Evolutionary conservation across 2,113 vertebrate species (phyloP).

Genomic region (Oenanthe oenanthe): DNA sequence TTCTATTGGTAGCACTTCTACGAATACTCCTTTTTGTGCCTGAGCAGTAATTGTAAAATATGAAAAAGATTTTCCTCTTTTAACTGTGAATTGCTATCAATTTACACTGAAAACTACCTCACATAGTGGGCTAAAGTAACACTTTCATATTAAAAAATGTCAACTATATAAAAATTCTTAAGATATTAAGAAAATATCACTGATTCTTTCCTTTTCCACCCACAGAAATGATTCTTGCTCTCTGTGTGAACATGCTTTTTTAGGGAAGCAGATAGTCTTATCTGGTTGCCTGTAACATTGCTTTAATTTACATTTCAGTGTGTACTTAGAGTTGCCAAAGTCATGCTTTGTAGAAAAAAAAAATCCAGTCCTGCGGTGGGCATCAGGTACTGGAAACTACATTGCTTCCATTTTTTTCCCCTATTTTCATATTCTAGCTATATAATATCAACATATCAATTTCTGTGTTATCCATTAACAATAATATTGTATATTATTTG

Average conservation of each 20-base stretch:
- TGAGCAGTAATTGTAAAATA: neutral
- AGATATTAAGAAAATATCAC: neutral
- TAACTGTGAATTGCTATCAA: neutral
- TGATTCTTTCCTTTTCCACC: neutral
- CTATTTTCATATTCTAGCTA: neutral
- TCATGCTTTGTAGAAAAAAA: neutral
- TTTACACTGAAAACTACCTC: neutral
- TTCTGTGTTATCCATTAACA: neutral
- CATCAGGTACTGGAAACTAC: neutral
- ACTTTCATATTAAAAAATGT: neutral
- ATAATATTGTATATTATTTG: neutral
- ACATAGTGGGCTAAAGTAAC: neutral
- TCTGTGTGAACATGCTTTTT: neutral
- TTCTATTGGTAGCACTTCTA: fast-evolving
- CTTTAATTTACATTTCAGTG: neutral
- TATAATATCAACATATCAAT: neutral
- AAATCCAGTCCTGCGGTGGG: neutral
- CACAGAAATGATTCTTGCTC: neutral
- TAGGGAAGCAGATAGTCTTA: neutral
- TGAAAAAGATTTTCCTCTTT: neutral
- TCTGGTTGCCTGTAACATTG: neutral
- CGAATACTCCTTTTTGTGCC: neutral
- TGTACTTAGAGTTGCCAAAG: neutral
- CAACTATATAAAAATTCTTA: neutral
- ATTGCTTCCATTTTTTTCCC: neutral